Base-by-base conservation (phyloP, 2,797 vertebrate genomes). In the Pachyuromys duprasi region DNA sequence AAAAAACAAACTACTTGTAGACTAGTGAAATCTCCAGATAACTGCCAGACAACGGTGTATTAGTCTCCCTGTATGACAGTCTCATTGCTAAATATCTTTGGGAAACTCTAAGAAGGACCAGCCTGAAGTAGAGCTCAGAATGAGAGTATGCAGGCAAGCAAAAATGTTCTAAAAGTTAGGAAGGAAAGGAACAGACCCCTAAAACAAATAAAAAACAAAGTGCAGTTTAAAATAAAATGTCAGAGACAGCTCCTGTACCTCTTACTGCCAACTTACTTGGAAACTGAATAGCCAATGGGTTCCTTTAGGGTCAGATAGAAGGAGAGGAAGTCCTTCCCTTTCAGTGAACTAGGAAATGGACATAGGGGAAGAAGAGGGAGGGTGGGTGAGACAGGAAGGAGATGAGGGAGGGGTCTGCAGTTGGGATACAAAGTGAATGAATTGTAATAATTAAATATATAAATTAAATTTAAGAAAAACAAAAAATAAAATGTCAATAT, bases 151-250 rank as follows among this genome's bases (percentile, higher is more conserved):
- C 17, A 70, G 63, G 11, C 20, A 26, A 28, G 1, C 8, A 95
- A 86, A 90, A 93, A 92, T 53, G 28, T 45, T 8, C 33, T 18
- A 65, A n/a, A 8, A 65, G n/a, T 33, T 13, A 45, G 17, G 13
- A 92, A 76, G 11, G 6, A 65, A 14, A 89, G 17, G 24, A 79
- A n/a, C 78, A 72, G 42, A 33, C 4, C 36, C 62, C 62, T 31
- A 94, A 87, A 72, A 74, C 78, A 78, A 76, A 53, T 62, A 55
- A 20, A 1, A 80, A 82, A 65, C 74, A 60, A 60, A 83, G 3
- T 80, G 28, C 81, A 20, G 87, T 86, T 82, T 78, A 81, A 87
- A 39, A 78, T 84, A 86, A 90, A 92, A 86, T 49, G 49, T 49
- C 49, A 49, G 49, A 49, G 49, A 49, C 49, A 49, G 45, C 45